Conservation (phyloP, 2,797 vertebrate species). For the Vultur gryphus region DNA sequence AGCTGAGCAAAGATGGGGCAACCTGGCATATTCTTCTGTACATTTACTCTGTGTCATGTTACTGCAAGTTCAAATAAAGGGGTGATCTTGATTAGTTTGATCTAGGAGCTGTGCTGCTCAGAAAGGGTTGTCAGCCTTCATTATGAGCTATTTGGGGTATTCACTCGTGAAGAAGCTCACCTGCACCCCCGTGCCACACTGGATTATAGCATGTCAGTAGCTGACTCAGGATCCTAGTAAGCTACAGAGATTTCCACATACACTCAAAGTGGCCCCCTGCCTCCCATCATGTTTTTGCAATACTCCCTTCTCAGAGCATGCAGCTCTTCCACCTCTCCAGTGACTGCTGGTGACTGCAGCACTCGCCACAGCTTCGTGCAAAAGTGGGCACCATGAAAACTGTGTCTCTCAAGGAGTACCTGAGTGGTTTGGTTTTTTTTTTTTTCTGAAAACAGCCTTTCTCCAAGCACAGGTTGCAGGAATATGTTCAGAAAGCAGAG, state of each 20-base stretch:
- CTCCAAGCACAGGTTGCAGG: not conserved
- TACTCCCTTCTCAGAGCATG: not conserved
- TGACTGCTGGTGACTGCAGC: not conserved
- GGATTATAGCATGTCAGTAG: not conserved
- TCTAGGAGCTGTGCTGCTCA: not conserved
- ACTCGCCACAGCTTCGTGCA: fast-evolving
- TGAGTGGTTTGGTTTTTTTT: not conserved
- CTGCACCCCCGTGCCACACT: not conserved
- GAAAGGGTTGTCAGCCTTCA: not conserved
- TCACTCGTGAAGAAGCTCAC: not conserved
- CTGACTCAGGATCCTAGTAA: not conserved
- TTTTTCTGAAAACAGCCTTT: not conserved
- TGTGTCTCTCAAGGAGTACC: not conserved
- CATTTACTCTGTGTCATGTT: not conserved
- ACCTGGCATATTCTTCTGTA: not conserved
- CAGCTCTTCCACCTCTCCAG: not conserved
- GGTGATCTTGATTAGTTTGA: not conserved
- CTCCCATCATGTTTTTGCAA: not conserved
- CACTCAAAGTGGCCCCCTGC: too few relatives aligned
- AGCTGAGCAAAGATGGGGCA: not conserved
- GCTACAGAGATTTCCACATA: not conserved
- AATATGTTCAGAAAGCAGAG: not conserved
- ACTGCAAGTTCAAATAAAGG: not conserved
- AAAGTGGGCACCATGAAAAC: not conserved
- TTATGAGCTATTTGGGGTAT: not conserved